A percentile compares a stretch with the other conserved stretches of the same genome.
These are phyloP conservation scores for Todus mexicanus DNA, from an alignment of 2,797 vertebrate genomes.

Conservation along the genomic window DNA sequence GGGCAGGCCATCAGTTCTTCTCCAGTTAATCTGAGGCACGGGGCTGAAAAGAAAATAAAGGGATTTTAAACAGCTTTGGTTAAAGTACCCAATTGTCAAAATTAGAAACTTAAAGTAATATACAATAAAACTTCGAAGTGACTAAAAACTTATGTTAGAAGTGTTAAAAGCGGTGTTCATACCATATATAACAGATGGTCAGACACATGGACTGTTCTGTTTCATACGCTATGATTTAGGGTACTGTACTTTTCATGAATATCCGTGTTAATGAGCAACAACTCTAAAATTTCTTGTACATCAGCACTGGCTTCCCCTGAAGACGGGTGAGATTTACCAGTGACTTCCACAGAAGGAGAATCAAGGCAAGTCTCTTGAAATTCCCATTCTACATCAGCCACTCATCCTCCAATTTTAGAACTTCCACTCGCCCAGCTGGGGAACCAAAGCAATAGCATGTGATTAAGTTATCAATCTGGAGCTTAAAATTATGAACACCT, in stretches of 20 bases:
- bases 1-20: constrained; percentile 87
- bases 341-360: not conserved
- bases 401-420: not conserved
- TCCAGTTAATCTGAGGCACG: constrained; percentile 93
- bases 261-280: not conserved
- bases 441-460: not conserved
- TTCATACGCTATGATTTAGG: not conserved
- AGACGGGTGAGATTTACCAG: not conserved
- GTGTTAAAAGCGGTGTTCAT: not conserved
- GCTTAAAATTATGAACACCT: not conserved
- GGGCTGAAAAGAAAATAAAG: constrained; percentile 77
- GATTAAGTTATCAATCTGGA: not conserved
- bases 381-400: not conserved
- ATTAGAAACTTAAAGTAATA: not conserved
- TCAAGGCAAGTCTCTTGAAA: not conserved
- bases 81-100: not conserved
- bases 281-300: not conserved
- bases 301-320: not conserved
- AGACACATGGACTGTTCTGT: not conserved
- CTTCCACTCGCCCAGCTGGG: not conserved
- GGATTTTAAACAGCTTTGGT: constrained; percentile 1
- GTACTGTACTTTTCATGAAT: not conserved
- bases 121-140: not conserved
- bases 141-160: not conserved
- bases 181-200: not conserved